phyloP scores from a whole-genome alignment of 2,797 vertebrate genomes.

The Harpia harpyja region DNA sequence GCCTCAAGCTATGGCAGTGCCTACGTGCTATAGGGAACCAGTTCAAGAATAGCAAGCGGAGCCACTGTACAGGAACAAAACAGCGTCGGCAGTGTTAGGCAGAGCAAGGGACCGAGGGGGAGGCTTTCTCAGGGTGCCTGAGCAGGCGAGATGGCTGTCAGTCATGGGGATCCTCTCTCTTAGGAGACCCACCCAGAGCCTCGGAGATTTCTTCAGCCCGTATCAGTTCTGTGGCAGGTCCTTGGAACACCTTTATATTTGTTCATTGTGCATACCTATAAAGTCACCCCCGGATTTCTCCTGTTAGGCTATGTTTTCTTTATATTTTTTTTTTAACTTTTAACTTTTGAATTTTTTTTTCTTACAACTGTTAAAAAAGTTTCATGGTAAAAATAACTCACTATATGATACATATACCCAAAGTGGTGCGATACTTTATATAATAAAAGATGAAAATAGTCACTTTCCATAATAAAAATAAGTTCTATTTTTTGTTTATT shows the following conservation, averaged over 20 bases:
- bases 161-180: not conserved
- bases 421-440: slow-evolving; percentile 80
- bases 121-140: not conserved
- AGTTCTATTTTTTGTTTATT: slow-evolving; percentile 98
- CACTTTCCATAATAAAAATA: slow-evolving; percentile 99
- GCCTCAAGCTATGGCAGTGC: slow-evolving; percentile 41
- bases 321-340: slow-evolving; percentile 55
- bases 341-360: slow-evolving; percentile 73
- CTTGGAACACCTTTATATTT: slow-evolving; percentile 29
- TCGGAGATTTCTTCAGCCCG: not conserved
- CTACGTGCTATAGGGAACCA: slow-evolving; percentile 34
- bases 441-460: slow-evolving; percentile 87
- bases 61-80: slow-evolving; percentile 28
- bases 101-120: slow-evolving; percentile 10
- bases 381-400: slow-evolving; percentile 89
- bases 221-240: not conserved
- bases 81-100: not conserved
- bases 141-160: not conserved
- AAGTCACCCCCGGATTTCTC: slow-evolving; percentile 39
- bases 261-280: slow-evolving; percentile 4
- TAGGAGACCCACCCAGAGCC: not conserved
- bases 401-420: slow-evolving; percentile 92
- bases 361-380: slow-evolving; percentile 90
- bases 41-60: slow-evolving; percentile 11
- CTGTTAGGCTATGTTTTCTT: slow-evolving; percentile 67